These are phyloP conservation scores for Caenorhabditis inopinata DNA, from an alignment of 1,140 invertebrate species.

Conservation along the genomic window DNA sequence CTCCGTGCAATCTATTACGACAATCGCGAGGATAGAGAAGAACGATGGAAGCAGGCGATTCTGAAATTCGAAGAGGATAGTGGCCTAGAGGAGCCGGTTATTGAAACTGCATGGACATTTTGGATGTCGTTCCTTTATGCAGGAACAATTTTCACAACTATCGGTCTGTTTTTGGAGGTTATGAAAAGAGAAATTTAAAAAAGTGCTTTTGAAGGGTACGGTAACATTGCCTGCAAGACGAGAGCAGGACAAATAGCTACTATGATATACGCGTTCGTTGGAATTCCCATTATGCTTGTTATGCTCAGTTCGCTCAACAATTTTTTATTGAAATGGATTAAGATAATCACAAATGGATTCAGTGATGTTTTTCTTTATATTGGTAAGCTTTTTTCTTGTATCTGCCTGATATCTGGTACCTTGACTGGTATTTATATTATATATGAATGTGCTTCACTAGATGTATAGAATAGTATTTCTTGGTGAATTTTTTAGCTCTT, in stretches of 20 bases:
- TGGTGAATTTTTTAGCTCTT: too few relatives aligned
- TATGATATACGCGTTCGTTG: slow-evolving; percentile 90
- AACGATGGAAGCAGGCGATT: slow-evolving; percentile 54
- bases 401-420: too few relatives aligned
- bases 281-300: slow-evolving; percentile 88
- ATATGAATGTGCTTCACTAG: too few relatives aligned
- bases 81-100: slow-evolving; percentile 45
- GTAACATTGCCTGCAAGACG: slow-evolving; percentile 90
- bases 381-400: slow-evolving; percentile 23
- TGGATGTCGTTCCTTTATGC: slow-evolving; percentile 58
- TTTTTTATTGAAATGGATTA: slow-evolving; percentile 88
- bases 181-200: background rate
- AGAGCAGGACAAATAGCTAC: slow-evolving; percentile 86
- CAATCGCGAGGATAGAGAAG: slow-evolving; percentile 37
- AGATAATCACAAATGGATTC: slow-evolving; percentile 60
- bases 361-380: slow-evolving; percentile 40
- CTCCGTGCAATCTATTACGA: slow-evolving; percentile 39
- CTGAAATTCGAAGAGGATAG: slow-evolving; percentile 51
- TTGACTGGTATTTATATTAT: slow-evolving; percentile 15
- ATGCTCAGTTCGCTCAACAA: slow-evolving; percentile 93
- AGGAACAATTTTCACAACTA: slow-evolving; percentile 58
- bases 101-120: slow-evolving; percentile 56
- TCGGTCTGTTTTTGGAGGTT: slow-evolving; percentile 44
- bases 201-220: slow-evolving; percentile 77
- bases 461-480: too few relatives aligned